These are phyloP conservation scores for Latrodectus elegans DNA, from an alignment of 2,888 invertebrate genomes.

Conservation along the genomic window DNA sequence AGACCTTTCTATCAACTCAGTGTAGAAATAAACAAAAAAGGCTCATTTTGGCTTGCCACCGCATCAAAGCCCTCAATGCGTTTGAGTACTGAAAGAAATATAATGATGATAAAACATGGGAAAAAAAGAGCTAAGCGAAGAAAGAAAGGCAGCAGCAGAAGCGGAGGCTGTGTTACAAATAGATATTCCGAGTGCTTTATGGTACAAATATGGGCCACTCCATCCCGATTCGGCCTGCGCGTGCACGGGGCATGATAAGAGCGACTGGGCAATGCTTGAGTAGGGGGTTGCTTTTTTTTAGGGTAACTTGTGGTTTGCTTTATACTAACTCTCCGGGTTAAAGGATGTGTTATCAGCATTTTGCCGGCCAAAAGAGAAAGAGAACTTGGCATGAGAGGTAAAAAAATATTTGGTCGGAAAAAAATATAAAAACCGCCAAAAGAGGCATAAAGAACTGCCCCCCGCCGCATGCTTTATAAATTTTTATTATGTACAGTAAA, in stretches of 20 bases:
- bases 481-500: slow-evolving; percentile 68
- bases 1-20: no score
- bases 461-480: slow-evolving; percentile 63
- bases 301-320: slow-evolving; percentile 62
- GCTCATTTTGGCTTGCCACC: neutral
- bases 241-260: slow-evolving; percentile 58
- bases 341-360: slow-evolving; percentile 51
- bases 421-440: slow-evolving; percentile 15
- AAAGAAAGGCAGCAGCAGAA: neutral
- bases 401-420: slow-evolving; percentile 6
- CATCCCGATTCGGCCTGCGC: slow-evolving; percentile 40
- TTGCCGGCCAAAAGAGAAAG: slow-evolving; percentile 56
- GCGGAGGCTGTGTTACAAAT: slow-evolving; percentile 48
- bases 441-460: slow-evolving; percentile 29
- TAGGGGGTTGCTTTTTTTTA: neutral
- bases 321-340: slow-evolving; percentile 43
- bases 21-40: neutral
- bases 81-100: neutral
- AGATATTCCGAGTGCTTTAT: slow-evolving; percentile 67
- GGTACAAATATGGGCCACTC: slow-evolving; percentile 26
- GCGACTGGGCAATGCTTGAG: slow-evolving; percentile 31
- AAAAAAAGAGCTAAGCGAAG: neutral
- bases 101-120: neutral
- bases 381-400: neutral
- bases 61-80: slow-evolving; percentile 1